These are phyloP conservation scores for Ditula angustiorana DNA, from an alignment of 2,888 invertebrate genomes.

Conservation along the genomic window DNA sequence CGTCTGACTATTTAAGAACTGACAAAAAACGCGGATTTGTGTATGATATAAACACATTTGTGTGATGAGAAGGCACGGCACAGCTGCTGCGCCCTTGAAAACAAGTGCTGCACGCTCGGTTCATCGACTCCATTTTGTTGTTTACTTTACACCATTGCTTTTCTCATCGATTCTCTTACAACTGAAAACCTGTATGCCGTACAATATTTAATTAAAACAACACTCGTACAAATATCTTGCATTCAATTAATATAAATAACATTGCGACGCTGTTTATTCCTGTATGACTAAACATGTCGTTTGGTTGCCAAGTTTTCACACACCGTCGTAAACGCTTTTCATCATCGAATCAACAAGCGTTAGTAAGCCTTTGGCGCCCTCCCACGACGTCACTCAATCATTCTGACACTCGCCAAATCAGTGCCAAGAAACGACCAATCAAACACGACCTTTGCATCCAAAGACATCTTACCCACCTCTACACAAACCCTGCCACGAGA, in stretches of 20 bases:
- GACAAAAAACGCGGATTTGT: no score
- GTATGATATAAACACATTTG: no score
- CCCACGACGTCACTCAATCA: slow-evolving; percentile 39
- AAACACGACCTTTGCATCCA: slow-evolving; percentile 29
- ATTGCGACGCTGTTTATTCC: neutral
- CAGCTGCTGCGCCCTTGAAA: slow-evolving; percentile 14
- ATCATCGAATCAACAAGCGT: slow-evolving; percentile 22
- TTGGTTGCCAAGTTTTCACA: slow-evolving; percentile 7
- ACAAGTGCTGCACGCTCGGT: slow-evolving; percentile 11
- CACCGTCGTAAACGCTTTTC: slow-evolving; percentile 1
- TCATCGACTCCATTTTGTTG: slow-evolving; percentile 30
- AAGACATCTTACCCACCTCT: slow-evolving; percentile 28
- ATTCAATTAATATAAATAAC: neutral
- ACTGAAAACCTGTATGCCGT: neutral
- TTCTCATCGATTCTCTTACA: neutral
- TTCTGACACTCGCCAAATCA: slow-evolving; percentile 31
- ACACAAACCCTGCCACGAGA: slow-evolving; percentile 3
- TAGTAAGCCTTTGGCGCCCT: slow-evolving; percentile 28
- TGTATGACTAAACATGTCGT: neutral
- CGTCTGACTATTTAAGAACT: no score
- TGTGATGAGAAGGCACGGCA: no score
- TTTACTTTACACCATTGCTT: slow-evolving; percentile 20
- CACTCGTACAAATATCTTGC: neutral
- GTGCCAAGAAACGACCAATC: slow-evolving; percentile 29
- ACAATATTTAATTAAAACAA: neutral